phyloP scores from a whole-genome alignment of 2,797 vertebrate species.

The Rhinoraja longicauda region DNA sequence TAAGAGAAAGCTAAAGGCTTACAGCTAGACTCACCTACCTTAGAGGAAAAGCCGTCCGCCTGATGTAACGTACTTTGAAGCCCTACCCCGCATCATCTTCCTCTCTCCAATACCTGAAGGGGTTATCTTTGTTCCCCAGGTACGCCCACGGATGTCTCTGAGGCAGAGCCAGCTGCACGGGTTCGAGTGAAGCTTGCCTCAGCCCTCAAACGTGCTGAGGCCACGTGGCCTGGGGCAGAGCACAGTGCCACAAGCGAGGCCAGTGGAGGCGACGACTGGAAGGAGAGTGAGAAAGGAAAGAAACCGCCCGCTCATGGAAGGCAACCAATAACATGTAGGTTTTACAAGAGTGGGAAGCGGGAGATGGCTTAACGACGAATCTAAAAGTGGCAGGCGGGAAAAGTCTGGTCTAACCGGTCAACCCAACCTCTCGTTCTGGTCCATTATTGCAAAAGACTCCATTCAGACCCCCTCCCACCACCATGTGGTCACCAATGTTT shows the following conservation, averaged over 20 bases:
- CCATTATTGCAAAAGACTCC: neutral
- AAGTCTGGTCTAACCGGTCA: neutral
- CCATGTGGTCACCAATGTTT: neutral
- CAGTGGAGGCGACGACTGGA: neutral
- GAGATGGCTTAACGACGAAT: neutral
- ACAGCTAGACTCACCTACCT: neutral
- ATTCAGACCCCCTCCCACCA: neutral
- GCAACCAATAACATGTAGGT: neutral
- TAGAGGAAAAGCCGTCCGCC: conserved; percentile 45
- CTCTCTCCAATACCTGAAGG: neutral
- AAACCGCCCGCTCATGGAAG: neutral
- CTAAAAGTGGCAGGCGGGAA: too few relatives aligned
- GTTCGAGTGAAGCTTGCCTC: conserved; percentile 56
- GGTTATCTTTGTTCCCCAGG: neutral
- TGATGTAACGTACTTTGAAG: too few relatives aligned
- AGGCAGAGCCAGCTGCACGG: conserved; percentile 42
- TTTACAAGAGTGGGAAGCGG: neutral
- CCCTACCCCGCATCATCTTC: conserved; percentile 42
- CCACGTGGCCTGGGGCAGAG: conserved; percentile 57
- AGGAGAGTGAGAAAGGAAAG: neutral
- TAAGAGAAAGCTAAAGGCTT: too few relatives aligned
- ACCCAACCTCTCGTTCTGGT: neutral
- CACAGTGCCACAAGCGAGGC: conserved; percentile 64
- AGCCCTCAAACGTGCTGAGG: conserved; percentile 5
- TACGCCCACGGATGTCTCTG: neutral